These are phyloP conservation scores for Xanthorhoe spadicearia DNA, from an alignment of 2,888 invertebrate genomes.

Conservation along the genomic window DNA sequence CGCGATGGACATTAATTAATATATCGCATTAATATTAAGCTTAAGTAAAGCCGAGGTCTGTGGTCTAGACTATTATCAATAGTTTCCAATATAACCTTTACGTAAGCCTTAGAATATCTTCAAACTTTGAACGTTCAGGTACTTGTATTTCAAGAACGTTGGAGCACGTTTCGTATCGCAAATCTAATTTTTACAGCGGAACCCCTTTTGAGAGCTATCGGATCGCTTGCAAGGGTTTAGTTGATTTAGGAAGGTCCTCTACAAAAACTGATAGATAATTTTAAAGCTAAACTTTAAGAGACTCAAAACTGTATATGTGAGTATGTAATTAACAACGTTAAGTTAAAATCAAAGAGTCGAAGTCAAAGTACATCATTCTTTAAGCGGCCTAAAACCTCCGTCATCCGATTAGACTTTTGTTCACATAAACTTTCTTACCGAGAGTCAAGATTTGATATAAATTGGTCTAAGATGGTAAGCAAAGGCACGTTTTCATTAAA, in stretches of 20 bases:
- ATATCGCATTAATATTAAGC: slow-evolving; percentile 16
- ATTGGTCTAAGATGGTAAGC: no score
- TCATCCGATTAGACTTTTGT: no score
- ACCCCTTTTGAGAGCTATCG: slow-evolving; percentile 77
- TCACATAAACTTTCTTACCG: no score
- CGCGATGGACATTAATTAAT: background rate
- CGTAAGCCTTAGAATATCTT: slow-evolving; percentile 25
- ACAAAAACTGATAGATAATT: background rate
- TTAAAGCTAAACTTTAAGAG: background rate
- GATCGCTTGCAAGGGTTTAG: slow-evolving; percentile 29
- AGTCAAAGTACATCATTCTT: no score
- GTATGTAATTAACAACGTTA: no score
- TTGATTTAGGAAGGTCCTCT: background rate
- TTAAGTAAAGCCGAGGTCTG: slow-evolving; percentile 14
- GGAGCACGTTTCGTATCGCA: slow-evolving; percentile 76
- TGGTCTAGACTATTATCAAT: slow-evolving; percentile 26
- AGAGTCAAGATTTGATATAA: no score
- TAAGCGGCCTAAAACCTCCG: no score
- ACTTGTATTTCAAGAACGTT: slow-evolving; percentile 45
- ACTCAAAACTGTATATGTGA: no score
- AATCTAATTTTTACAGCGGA: slow-evolving; percentile 78
- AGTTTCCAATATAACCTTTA: slow-evolving; percentile 27
- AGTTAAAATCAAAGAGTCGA: no score
- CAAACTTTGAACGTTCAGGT: slow-evolving; percentile 33
- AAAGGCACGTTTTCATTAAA: no score